Conservation (phyloP, 2,888 invertebrate species). For the Acleris sparsana region DNA sequence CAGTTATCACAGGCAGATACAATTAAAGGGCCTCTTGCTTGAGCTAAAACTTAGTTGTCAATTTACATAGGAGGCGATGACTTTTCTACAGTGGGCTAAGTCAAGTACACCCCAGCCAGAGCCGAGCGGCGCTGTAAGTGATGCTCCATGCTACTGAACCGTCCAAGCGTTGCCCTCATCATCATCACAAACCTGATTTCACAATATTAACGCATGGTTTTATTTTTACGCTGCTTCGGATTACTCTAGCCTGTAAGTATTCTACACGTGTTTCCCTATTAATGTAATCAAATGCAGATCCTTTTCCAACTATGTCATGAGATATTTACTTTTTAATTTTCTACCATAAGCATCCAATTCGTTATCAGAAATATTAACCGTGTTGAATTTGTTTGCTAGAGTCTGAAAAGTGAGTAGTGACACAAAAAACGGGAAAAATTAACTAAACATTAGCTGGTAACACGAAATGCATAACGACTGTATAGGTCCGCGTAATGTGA, state of each 20-base stretch:
- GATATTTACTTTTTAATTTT: background rate
- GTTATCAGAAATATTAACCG: no score
- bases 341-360: no score
- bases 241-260: slow-evolving; percentile 81
- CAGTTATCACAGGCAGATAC: slow-evolving; percentile 17
- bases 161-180: slow-evolving; percentile 59
- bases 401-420: no score
- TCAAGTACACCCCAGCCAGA: slow-evolving; percentile 73
- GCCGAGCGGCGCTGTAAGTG: slow-evolving; percentile 80
- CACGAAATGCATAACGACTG: no score
- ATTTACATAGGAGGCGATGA: slow-evolving; percentile 80
- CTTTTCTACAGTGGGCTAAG: slow-evolving; percentile 74
- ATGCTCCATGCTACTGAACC: slow-evolving; percentile 66
- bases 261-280: slow-evolving; percentile 36
- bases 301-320: background rate
- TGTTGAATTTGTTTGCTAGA: no score
- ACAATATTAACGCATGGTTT: slow-evolving; percentile 78
- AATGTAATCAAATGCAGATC: background rate
- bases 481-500: no score
- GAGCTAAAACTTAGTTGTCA: slow-evolving; percentile 63
- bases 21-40: slow-evolving; percentile 57
- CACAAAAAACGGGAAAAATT: no score
- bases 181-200: slow-evolving; percentile 62
- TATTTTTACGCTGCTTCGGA: slow-evolving; percentile 80
- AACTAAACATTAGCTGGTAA: no score